These are phyloP conservation scores for Orthosia gracilis DNA, from an alignment of 2,888 invertebrate species.

Conservation along the genomic window DNA sequence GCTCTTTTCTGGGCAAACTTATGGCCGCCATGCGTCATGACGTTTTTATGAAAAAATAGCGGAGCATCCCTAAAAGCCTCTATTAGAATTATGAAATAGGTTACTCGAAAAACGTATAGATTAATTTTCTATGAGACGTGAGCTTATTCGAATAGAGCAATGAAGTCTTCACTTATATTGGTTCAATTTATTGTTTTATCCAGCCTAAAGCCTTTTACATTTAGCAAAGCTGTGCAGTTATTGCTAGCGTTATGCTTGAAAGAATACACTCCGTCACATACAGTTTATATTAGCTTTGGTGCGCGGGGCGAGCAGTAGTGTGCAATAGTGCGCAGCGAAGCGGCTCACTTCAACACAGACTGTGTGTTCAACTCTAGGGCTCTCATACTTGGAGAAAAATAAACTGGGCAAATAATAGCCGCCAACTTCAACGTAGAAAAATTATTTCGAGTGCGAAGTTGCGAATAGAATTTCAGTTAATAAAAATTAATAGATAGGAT, in stretches of 20 bases:
- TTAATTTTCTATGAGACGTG: conserved; percentile 57
- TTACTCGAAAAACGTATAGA: conserved; percentile 70
- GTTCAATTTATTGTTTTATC: conserved; percentile 50
- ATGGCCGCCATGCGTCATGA: conserved; percentile 88
- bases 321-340: conserved; percentile 73
- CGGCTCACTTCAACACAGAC: conserved; percentile 82
- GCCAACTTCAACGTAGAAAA: conserved; percentile 78
- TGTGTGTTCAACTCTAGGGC: conserved; percentile 85
- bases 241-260: conserved; percentile 76
- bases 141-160: conserved; percentile 30
- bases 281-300: conserved; percentile 83
- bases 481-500: conserved; percentile 67
- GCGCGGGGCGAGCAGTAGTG: conserved; percentile 60
- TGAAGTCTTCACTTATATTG: conserved; percentile 38
- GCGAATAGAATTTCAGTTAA: conserved; percentile 74
- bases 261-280: conserved; percentile 78
- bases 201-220: conserved; percentile 55
- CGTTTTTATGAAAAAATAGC: conserved; percentile 86
- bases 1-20: conserved; percentile 85
- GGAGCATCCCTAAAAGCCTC: conserved; percentile 73
- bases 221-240: conserved; percentile 63
- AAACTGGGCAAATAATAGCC: conserved; percentile 86
- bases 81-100: conserved; percentile 77
- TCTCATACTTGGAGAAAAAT: conserved; percentile 83
- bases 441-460: conserved; percentile 80